These are phyloP conservation scores for Dicrostonyx torquatus DNA, from an alignment of 2,797 vertebrate species.

Conservation along the genomic window DNA sequence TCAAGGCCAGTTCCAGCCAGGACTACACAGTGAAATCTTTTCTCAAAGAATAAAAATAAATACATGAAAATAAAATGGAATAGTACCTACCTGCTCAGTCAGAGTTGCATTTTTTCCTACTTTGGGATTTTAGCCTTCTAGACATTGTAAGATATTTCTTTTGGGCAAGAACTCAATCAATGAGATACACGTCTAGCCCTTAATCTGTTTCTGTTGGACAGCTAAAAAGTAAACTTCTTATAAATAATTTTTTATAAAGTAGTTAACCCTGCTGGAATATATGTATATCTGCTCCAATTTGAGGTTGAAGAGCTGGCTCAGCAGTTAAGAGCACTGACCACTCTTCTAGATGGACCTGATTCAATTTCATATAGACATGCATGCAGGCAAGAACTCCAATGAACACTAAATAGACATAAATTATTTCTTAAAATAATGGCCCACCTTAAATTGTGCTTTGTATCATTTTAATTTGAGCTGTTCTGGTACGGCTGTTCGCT, in stretches of 20 bases:
- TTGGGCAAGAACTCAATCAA: no score
- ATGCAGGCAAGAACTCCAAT: no score
- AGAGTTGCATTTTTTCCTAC: background rate
- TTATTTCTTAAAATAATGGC: background rate
- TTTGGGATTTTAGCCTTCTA: slow-evolving; percentile 8
- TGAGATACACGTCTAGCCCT: background rate
- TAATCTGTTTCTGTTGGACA: slow-evolving; percentile 1
- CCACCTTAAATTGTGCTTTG: background rate
- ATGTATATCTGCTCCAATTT: background rate
- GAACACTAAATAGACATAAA: no score
- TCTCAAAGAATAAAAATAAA: background rate
- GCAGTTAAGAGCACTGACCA: no score
- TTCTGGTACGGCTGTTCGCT: background rate
- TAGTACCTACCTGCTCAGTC: background rate
- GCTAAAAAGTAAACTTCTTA: background rate
- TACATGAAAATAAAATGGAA: background rate
- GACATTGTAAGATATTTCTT: background rate
- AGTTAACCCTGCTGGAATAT: background rate
- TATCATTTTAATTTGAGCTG: background rate
- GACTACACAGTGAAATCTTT: background rate
- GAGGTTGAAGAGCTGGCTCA: no score
- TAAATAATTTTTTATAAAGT: background rate
- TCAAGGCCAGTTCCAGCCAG: background rate
- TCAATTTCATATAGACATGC: no score
- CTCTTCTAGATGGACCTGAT: no score